Evolutionary conservation across 1,140 invertebrate genomes (phyloP), one percentile per base, ranked within the genome.

Genomic region (Zaprionus capensis): DNA sequence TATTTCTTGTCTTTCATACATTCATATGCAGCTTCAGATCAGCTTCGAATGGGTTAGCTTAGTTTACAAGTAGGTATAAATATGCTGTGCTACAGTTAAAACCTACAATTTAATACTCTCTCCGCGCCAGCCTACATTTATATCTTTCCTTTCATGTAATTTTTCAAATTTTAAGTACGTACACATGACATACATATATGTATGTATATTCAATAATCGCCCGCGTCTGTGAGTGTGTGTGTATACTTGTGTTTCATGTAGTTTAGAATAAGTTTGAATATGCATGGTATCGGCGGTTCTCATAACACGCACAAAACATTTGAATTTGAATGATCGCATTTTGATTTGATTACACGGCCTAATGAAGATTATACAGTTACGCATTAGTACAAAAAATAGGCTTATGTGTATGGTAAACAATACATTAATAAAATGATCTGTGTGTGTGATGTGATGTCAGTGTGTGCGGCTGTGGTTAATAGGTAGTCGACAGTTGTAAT

Each of bases 41-140:
- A 73, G 26, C 41, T 26, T 64, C 24, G 31, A 51, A 53, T 68
- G 34, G 36, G 26, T 55, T 66, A 55, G 51, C 63, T 76, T 79
- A 79, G 66, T 20, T 58, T 71, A 72, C 46, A 58, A 68, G 44
- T 77, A 75, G 68, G 63, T 81, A 78, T 71, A 71, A 71, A 79
- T 81, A 78, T 76, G 53, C 53, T 81, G 71, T 66, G 59, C 76
- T 81, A 76, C 71, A 57, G 28, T 71, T 78, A 71, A 64, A 71
- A 78, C 58, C 72, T 81, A 81, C 58, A 67, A 53, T 78, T 62
- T 76, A 75, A 55, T 79, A 55, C 44, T 74, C 36, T 44, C 46
- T 5, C 24, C 24, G 24, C 36, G 44, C 17, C 59, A 78, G 59
- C 11, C 57, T 73, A 41, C 31, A 58, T 46, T 31, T 59, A 59